Evolutionary conservation across 2,888 invertebrate genomes (phyloP).

Genomic region (Agrypnus murinus): DNA sequence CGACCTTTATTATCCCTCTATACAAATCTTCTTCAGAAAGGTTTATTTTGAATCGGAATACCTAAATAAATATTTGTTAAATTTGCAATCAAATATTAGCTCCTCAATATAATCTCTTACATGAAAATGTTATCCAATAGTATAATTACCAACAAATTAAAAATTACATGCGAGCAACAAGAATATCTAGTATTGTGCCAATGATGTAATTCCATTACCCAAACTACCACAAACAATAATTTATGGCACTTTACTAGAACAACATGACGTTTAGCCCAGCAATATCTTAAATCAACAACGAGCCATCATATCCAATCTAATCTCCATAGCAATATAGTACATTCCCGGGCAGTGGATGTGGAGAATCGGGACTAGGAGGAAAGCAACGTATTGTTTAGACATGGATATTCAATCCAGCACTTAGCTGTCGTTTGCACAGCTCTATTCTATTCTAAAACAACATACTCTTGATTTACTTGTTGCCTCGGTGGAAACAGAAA

Average conservation of each 20-base stretch:
- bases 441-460: conserved; percentile 59
- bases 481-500: conserved; percentile 52
- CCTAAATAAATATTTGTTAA: too few relatives aligned
- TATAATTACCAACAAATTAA: too few relatives aligned
- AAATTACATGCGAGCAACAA: too few relatives aligned
- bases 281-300: conserved; percentile 53
- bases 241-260: conserved; percentile 51
- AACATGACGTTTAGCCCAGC: conserved; percentile 53
- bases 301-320: conserved; percentile 52
- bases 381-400: conserved; percentile 61
- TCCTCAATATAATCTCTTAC: too few relatives aligned
- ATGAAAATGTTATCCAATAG: too few relatives aligned
- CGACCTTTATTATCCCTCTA: too few relatives aligned
- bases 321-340: conserved; percentile 51
- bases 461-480: conserved; percentile 64
- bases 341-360: conserved; percentile 48
- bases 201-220: conserved; percentile 50
- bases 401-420: conserved; percentile 63
- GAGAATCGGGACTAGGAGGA: conserved; percentile 43
- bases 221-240: conserved; percentile 50
- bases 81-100: too few relatives aligned
- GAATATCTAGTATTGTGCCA: conserved; percentile 16
- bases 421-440: conserved; percentile 64
- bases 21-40: too few relatives aligned
- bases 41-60: too few relatives aligned